These are phyloP conservation scores for Thunnus thynnus DNA, from an alignment of 2,113 vertebrate genomes.

Conservation along the genomic window DNA sequence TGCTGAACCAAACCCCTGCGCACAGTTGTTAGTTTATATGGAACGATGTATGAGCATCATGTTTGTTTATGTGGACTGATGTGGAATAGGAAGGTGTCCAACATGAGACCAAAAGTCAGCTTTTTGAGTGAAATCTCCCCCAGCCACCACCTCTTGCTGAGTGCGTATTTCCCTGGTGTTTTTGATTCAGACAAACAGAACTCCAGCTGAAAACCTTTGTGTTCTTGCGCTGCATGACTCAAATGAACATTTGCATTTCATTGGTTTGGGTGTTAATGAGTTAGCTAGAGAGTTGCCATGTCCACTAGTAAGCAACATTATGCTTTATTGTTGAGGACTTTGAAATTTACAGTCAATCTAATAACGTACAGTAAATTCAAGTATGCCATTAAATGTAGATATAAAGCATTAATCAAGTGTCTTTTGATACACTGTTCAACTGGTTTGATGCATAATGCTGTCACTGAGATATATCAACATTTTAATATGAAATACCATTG, in stretches of 20 bases:
- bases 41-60: background rate
- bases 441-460: too few species aligned
- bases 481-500: too few species aligned
- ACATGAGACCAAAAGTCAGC: background rate
- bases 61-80: background rate
- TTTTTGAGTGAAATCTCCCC: background rate
- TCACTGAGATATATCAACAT: too few species aligned
- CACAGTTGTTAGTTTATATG: conserved; percentile 7
- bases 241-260: background rate
- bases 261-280: background rate
- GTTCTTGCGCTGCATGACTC: too few species aligned
- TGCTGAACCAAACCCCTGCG: conserved; percentile 25
- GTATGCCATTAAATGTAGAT: too few species aligned
- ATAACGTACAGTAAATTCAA: too few species aligned
- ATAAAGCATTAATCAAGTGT: too few species aligned
- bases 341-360: too few species aligned
- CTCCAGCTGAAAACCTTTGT: background rate
- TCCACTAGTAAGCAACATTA: background rate
- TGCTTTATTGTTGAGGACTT: too few species aligned
- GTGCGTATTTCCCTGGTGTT: background rate
- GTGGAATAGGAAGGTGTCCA: conserved; percentile 27
- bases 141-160: background rate
- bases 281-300: background rate
- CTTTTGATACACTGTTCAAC: too few species aligned
- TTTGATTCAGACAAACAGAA: conserved; percentile 17